These are phyloP conservation scores for Poliocrania exsul DNA, from an alignment of 2,797 vertebrate species.

Conservation along the genomic window DNA sequence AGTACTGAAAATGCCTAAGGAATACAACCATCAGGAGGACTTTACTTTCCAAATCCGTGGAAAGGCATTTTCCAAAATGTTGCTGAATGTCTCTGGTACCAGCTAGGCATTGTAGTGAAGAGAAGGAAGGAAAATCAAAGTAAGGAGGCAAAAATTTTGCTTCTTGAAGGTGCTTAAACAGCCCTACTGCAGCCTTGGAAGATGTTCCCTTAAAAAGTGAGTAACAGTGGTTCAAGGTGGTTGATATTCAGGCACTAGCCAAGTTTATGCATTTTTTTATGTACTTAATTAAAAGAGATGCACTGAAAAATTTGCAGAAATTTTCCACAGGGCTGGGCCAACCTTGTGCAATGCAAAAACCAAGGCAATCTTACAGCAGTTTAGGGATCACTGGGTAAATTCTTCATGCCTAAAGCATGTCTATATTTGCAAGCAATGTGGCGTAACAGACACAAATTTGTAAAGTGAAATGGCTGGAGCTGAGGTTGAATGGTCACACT, in stretches of 20 bases:
- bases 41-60: not conserved
- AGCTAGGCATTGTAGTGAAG: not conserved
- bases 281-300: not conserved
- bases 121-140: not conserved
- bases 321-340: not conserved
- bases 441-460: not conserved
- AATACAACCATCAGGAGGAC: not conserved
- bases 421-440: not conserved
- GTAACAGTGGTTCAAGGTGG: not conserved
- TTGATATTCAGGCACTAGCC: not conserved
- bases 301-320: not conserved
- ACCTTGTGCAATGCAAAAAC: not conserved
- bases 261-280: not conserved
- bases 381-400: not conserved
- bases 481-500: rapidly evolving
- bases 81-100: not conserved
- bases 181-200: not conserved
- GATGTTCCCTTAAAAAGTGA: not conserved
- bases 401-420: not conserved
- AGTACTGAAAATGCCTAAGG: not conserved
- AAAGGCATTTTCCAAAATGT: not conserved
- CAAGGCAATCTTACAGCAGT: not conserved
- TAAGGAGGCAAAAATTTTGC: not conserved
- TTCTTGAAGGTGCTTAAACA: not conserved
- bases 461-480: not conserved